Base-by-base conservation (phyloP, 2,113 vertebrate species). In the Zosterops japonicus region DNA sequence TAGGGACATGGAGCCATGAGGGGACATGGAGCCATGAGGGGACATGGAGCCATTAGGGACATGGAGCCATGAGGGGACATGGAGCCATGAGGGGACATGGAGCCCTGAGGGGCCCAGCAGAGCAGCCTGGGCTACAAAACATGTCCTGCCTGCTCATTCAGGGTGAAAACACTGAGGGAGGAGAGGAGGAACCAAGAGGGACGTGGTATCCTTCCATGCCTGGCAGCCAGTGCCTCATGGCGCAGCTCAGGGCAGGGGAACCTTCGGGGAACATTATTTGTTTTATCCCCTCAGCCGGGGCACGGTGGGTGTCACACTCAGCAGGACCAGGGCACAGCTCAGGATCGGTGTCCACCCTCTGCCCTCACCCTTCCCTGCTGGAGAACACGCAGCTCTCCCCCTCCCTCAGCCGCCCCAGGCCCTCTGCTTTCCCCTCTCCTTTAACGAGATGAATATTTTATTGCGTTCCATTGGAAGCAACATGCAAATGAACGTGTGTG, bases 401-500 rank as follows among this genome's bases (percentile, higher is more conserved):
- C 72, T 50, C 39, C 0, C 14, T 49, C 76, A 7, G 56, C 72
- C 36, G 64, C 46, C 81, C 72, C 79, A 75, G 80, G 42, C 87
- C 83, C 91, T 71, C 56, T 24, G 63, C 9, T 56, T 52, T 28
- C 52, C 53, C 74, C 28, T 55, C 69, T 89, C 56, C 71, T 57
- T 94, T 85, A 71, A 93, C 2, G 36, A 44, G 5, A 91, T 95
- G n/a, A 95, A 96, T 93, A 95, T 95, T 96, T 96, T 52, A 92
- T 93, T 33, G 14, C 25, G 14, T 94, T 91, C 83, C 69, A 33
- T 82, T 87, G 87, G 89, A 87, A 91, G 81, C 44, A 82, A 89
- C 31, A 79, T 91, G 89, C 89, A 94, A 93, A 95, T 95, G 83
- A 91, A 71, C 6, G 44, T 15, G 60, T 74, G 89, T 91, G 91